These are phyloP conservation scores for Lutjanus campechanus DNA, from an alignment of 2,797 vertebrate genomes.

Conservation along the genomic window DNA sequence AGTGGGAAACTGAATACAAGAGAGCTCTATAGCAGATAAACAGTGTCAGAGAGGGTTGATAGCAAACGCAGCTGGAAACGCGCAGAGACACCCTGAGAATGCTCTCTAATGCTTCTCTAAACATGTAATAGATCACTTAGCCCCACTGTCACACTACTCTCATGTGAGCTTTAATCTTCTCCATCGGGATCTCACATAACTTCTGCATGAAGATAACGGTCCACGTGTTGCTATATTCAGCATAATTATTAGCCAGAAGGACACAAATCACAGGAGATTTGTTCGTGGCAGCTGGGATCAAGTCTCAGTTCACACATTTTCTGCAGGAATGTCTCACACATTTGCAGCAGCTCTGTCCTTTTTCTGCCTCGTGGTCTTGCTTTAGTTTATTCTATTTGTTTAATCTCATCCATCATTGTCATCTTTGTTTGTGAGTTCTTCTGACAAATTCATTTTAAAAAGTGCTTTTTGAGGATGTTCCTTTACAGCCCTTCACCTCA, in stretches of 20 bases:
- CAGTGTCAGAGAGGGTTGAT: conserved; percentile 68
- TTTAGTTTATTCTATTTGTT: not conserved
- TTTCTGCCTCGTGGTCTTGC: not conserved
- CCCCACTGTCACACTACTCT: conserved; percentile 62
- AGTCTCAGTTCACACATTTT: conserved; percentile 23
- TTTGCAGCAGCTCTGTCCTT: not conserved
- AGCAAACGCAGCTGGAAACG: conserved; percentile 80
- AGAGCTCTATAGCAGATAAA: conserved; percentile 74
- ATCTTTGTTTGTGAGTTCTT: conserved; percentile 28
- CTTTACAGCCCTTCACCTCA: conserved; percentile 4
- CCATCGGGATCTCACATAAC: conserved; percentile 36
- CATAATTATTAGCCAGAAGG: conserved; percentile 5
- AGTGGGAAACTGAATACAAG: conserved; percentile 72
- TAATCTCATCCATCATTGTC: not conserved
- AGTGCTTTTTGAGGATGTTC: conserved; percentile 33
- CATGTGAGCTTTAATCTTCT: conserved; percentile 50
- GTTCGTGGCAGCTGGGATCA: conserved; percentile 26
- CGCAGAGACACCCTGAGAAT: conserved; percentile 74
- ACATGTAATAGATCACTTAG: conserved; percentile 82
- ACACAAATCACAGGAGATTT: conserved; percentile 39
- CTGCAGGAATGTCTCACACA: conserved; percentile 14
- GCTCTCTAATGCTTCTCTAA: conserved; percentile 73
- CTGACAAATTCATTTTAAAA: not conserved
- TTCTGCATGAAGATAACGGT: not conserved
- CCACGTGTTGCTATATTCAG: conserved; percentile 10